A percentile compares a stretch with the other conserved stretches of the same genome.
phyloP scores from a whole-genome alignment of 2,888 invertebrate species.

The Eupithecia tripunctaria region DNA sequence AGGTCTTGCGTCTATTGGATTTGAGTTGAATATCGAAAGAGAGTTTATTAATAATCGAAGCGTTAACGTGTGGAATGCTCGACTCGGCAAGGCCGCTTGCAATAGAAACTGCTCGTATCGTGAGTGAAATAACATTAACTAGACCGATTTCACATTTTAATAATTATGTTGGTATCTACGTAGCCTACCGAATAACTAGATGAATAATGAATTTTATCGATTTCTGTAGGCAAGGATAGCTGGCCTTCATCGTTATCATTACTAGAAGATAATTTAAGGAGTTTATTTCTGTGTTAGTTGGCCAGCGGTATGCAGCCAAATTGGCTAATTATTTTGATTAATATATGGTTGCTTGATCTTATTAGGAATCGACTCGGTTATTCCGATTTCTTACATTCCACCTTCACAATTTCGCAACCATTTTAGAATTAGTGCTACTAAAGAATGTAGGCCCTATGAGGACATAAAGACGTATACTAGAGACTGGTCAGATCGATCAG shows the following conservation, averaged over 20 bases:
- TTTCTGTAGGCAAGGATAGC: slow-evolving; percentile 44
- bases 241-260: slow-evolving; percentile 32
- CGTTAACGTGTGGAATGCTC: slow-evolving; percentile 83
- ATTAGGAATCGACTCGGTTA: slow-evolving; percentile 13
- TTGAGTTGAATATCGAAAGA: slow-evolving; percentile 79
- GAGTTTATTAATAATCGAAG: slow-evolving; percentile 83
- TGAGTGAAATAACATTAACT: slow-evolving; percentile 80
- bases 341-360: not conserved
- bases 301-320: slow-evolving; percentile 16
- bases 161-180: slow-evolving; percentile 60
- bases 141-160: slow-evolving; percentile 76
- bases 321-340: slow-evolving; percentile 19
- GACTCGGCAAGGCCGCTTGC: slow-evolving; percentile 81
- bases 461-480: not conserved
- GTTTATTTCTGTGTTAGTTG: slow-evolving; percentile 21
- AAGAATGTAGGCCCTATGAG: not conserved
- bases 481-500: not conserved
- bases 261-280: slow-evolving; percentile 17
- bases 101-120: slow-evolving; percentile 82
- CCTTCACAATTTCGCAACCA: not conserved
- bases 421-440: not conserved
- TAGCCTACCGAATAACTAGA: slow-evolving; percentile 48
- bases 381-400: slow-evolving; percentile 6
- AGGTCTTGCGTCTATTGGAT: slow-evolving; percentile 75
- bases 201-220: slow-evolving; percentile 44